phyloP scores from a whole-genome alignment of 2,888 invertebrate species.

The Unio delphinus region DNA sequence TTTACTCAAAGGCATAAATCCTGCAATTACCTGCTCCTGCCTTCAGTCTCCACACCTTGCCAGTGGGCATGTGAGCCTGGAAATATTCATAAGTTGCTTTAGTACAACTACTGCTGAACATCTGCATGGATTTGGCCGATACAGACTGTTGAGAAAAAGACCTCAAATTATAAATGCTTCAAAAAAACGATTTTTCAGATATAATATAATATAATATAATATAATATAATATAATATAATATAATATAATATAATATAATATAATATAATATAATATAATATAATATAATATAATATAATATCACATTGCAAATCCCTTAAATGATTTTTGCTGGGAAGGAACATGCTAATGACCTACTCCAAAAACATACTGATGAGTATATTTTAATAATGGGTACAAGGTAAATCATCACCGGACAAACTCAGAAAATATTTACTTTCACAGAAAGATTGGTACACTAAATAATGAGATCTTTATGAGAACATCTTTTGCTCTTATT shows the following conservation, averaged over 20 bases:
- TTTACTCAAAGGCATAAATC: too few species aligned
- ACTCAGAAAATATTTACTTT: too few species aligned
- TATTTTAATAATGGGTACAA: too few species aligned
- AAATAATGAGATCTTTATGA: too few species aligned
- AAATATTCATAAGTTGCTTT: constrained; percentile 56
- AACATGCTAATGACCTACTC: too few species aligned
- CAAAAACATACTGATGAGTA: too few species aligned
- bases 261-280: constrained; percentile 1
- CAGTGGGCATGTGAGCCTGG: constrained; percentile 61
- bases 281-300: constrained; percentile 1
- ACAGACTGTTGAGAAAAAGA: constrained; percentile 41
- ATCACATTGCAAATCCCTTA: too few species aligned
- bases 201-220: constrained; percentile 1
- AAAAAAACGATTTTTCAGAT: neutral
- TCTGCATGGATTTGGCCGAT: constrained; percentile 57
- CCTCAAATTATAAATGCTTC: neutral
- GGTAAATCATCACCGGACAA: too few species aligned
- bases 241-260: neutral
- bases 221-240: neutral
- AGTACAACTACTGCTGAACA: constrained; percentile 55
- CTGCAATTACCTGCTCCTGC: constrained; percentile 46
- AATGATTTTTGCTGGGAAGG: too few species aligned
- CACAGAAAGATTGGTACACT: too few species aligned
- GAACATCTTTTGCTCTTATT: too few species aligned
- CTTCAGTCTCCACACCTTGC: constrained; percentile 65